Percentiles rank a stretch among this genome's conserved stretches.
These are phyloP conservation scores for Pseudococcus jackbeardsleyi DNA, from an alignment of 2,888 invertebrate species.

Conservation along the genomic window DNA sequence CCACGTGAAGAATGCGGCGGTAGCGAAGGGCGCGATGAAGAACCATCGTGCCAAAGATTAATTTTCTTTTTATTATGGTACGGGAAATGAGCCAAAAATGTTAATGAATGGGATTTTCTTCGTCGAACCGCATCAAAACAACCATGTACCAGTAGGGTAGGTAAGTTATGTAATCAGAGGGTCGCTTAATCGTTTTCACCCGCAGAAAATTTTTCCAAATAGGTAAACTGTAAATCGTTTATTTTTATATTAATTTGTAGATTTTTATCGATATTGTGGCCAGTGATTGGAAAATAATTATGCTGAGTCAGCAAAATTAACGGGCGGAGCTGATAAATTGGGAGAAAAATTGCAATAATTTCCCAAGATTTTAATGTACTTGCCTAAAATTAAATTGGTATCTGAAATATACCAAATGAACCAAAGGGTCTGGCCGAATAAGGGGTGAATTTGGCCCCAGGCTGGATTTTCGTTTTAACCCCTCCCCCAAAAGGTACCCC, in stretches of 20 bases:
- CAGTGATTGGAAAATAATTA: neutral
- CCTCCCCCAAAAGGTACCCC: too few relatives aligned
- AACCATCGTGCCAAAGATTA: neutral
- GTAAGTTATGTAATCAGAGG: conserved; percentile 19
- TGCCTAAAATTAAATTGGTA: too few relatives aligned
- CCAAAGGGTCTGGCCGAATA: too few relatives aligned
- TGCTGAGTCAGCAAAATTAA: too few relatives aligned
- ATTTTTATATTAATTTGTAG: neutral
- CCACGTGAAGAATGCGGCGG: neutral
- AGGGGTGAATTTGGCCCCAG: too few relatives aligned
- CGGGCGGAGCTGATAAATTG: too few relatives aligned
- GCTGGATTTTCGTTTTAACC: too few relatives aligned
- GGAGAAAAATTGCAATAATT: too few relatives aligned
- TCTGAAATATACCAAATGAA: too few relatives aligned
- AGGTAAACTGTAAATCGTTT: neutral
- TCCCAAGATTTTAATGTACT: too few relatives aligned
- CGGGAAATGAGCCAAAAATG: conserved; percentile 41
- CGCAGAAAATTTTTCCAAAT: neutral
- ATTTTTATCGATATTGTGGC: neutral
- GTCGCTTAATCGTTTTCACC: neutral
- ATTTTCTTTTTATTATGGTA: neutral
- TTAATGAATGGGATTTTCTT: neutral
- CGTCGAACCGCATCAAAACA: neutral
- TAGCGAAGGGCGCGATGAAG: neutral
- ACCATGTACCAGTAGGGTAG: neutral